A percentile compares a stretch with the other conserved stretches of the same genome.
Conservation (phyloP, 2,113 vertebrate genomes). For the Hippoglossus stenolepis region DNA sequence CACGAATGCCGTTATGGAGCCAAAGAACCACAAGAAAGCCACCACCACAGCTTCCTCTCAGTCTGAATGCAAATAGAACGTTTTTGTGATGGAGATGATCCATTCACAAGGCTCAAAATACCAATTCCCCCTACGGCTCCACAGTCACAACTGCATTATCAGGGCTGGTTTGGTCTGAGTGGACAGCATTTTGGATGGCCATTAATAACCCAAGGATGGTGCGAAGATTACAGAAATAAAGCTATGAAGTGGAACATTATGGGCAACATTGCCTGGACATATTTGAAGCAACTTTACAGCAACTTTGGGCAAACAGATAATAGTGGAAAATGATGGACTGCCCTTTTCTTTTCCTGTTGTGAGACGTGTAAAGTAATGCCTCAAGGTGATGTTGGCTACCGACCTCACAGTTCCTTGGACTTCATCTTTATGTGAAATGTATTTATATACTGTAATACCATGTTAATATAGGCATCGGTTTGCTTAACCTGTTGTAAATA, state of each 20-base stretch:
- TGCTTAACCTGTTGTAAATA: conserved; percentile 72
- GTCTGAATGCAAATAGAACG: too few species aligned
- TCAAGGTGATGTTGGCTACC: conserved; percentile 48
- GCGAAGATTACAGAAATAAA: conserved; percentile 1
- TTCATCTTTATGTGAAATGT: conserved; percentile 67
- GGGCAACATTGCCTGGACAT: conserved; percentile 8
- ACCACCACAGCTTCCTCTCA: too few species aligned
- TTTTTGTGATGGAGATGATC: too few species aligned
- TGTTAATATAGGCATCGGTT: conserved; percentile 59
- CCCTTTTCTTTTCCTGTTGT: conserved; percentile 32
- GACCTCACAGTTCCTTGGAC: conserved; percentile 44
- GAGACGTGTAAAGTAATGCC: conserved; percentile 40
- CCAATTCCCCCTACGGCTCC: conserved; percentile 6
- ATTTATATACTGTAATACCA: conserved; percentile 66
- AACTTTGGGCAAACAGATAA: conserved; percentile 2
- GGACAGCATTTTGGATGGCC: conserved; percentile 11
- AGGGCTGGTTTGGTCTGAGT: conserved; percentile 10
- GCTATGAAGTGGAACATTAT: conserved; percentile 5
- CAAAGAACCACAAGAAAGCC: conserved; percentile 38
- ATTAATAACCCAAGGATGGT: neutral
- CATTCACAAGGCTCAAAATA: too few species aligned
- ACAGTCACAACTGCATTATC: conserved; percentile 2
- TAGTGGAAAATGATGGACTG: neutral
- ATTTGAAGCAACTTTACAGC: conserved; percentile 15
- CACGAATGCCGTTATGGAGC: conserved; percentile 50